Base-by-base conservation (phyloP, 2,797 vertebrate genomes). In the Agapornis canus region DNA sequence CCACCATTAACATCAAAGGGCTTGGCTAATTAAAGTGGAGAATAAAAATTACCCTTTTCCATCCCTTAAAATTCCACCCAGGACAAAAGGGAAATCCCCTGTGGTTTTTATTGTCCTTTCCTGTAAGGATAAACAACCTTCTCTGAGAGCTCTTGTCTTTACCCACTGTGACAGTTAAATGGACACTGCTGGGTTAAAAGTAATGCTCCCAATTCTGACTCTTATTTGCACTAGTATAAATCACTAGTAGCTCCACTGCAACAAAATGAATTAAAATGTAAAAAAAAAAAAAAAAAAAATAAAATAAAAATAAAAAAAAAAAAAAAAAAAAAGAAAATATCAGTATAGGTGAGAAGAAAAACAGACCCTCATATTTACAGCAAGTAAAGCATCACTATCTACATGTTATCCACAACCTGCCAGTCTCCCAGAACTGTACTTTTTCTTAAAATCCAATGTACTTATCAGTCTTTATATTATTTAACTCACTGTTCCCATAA, bases 181-280 rank as follows among this genome's bases (percentile, higher is more conserved):
- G 91, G 91, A 94, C 79, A 84, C 96, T 91, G 94, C 89, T 96
- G 92, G 79, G 86, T 82, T 97, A 89, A 97, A 97, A 96, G 96
- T 76, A 93, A 76, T 65, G 72, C 32, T 96, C 48, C 76, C 71
- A 90, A 7, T 95, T 75, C 65, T 91, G 80, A 72, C 57, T 90
- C 63, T 81, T 95, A 79, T 91, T 96, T 96, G 59, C 80, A 73
- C 63, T 91, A 22, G 19, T 79, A 94, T 95, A 96, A 96, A 96
- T 94, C 91, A 97, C 51, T 59, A 43, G 59, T 76, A 84, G 19
- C 47, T 84, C 19, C 35, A 73, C 5, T 64, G 26, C 37, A 73
- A 45, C 60, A 66, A 91, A 73, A 72, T 27, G 27, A 78, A 59
- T 66, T 92, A 72, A 32, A 78, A 19, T 32, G 40, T 7, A 32